phyloP scores from a whole-genome alignment of 2,888 invertebrate species.

The Oligia strigilis region DNA sequence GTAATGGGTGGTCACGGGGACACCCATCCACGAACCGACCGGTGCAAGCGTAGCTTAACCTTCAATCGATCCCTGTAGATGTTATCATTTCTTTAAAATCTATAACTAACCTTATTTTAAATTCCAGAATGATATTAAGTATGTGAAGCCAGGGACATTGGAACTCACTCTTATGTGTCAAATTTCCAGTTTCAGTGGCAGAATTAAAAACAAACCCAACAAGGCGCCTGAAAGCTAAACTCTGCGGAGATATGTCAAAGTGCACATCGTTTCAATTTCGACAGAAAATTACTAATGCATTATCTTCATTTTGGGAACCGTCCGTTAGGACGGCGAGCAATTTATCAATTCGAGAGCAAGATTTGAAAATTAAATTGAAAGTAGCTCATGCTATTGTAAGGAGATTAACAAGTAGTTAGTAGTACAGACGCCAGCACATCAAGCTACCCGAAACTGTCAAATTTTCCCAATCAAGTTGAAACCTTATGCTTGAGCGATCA shows the following conservation, averaged over 20 bases:
- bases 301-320: not conserved
- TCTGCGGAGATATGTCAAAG: not conserved
- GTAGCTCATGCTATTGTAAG: not conserved
- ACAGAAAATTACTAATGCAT: not conserved
- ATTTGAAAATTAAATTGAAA: not conserved
- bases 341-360: not conserved
- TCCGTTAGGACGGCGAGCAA: not conserved
- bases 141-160: too few species aligned
- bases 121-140: too few species aligned
- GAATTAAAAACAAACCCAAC: not conserved
- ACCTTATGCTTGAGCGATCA: too few species aligned
- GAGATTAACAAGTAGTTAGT: not conserved
- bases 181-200: not conserved
- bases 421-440: not conserved
- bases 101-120: too few species aligned
- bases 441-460: too few species aligned
- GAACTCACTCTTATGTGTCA: not conserved
- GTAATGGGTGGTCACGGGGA: too few species aligned
- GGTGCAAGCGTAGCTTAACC: too few species aligned
- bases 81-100: too few species aligned
- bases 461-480: too few species aligned
- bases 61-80: too few species aligned
- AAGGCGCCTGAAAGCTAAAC: not conserved
- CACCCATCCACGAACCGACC: too few species aligned
- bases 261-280: not conserved